Evolutionary conservation across 2,113 vertebrate species (phyloP).

Genomic region (Phodopus roborovskii): DNA sequence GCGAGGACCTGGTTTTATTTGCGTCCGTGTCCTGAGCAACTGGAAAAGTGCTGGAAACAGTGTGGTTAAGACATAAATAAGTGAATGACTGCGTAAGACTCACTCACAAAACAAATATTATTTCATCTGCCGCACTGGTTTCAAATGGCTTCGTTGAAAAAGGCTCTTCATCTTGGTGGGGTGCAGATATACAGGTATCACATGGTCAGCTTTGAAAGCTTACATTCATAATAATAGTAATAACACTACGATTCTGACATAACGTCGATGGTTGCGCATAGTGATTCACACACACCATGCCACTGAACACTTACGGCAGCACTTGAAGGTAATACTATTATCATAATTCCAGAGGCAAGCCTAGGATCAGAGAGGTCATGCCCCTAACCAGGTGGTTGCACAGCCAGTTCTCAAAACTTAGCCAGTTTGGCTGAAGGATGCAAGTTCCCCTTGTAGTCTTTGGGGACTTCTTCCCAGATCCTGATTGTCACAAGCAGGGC

Average conservation of each 20-base stretch:
- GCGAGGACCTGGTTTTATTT: neutral
- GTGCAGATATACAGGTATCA: neutral
- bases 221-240: constrained; percentile 16
- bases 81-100: constrained; percentile 51
- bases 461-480: neutral
- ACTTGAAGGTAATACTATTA: constrained; percentile 45
- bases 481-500: neutral
- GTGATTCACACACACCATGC: constrained; percentile 24
- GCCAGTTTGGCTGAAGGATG: constrained; percentile 7
- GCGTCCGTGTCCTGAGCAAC: constrained; percentile 3
- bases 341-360: constrained; percentile 30
- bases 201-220: constrained; percentile 8
- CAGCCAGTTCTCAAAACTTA: constrained; percentile 4
- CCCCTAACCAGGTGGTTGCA: constrained; percentile 11
- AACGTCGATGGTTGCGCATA: neutral
- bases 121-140: neutral
- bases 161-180: neutral
- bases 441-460: neutral
- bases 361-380: constrained; percentile 58
- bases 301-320: constrained; percentile 22
- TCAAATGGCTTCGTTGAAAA: constrained; percentile 22
- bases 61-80: constrained; percentile 39
- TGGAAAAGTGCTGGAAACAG: neutral
- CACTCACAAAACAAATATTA: constrained; percentile 43
- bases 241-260: neutral